A percentile compares a stretch with the other conserved stretches of the same genome.
These are phyloP conservation scores for Paratrypauchen microcephalus DNA, from an alignment of 2,797 vertebrate species.

Conservation along the genomic window DNA sequence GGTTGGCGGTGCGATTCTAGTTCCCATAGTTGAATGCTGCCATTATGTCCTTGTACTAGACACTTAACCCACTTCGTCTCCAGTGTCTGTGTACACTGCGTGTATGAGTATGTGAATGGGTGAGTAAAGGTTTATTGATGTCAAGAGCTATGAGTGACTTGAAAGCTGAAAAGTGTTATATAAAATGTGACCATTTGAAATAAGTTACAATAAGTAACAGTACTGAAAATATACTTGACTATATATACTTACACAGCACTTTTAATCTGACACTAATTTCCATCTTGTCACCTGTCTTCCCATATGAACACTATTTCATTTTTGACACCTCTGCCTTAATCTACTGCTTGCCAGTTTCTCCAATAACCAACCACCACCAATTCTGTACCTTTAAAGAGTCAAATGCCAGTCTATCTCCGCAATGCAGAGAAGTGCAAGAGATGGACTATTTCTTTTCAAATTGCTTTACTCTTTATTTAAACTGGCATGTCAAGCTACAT, in stretches of 20 bases:
- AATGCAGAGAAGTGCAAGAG: conserved; percentile 52
- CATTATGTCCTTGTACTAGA: too few relatives aligned
- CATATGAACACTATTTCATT: conserved; percentile 23
- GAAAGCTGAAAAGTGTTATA: too few relatives aligned
- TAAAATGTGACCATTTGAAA: too few relatives aligned
- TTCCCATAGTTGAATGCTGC: too few relatives aligned
- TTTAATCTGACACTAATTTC: conserved; percentile 7
- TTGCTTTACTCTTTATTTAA: conserved; percentile 15
- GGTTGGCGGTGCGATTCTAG: too few relatives aligned
- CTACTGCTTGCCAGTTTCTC: conserved; percentile 31
- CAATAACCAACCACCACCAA: conserved; percentile 22
- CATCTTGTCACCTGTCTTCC: conserved; percentile 5
- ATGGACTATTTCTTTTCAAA: conserved; percentile 14
- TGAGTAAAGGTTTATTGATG: too few relatives aligned
- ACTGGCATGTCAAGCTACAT: conserved; percentile 35
- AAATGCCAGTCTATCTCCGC: conserved; percentile 45
- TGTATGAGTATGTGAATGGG: too few relatives aligned
- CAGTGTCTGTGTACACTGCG: too few relatives aligned
- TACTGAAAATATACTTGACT: not conserved
- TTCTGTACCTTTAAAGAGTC: conserved; percentile 38
- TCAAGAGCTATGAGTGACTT: too few relatives aligned
- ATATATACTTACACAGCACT: too few relatives aligned
- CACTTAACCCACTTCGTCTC: too few relatives aligned
- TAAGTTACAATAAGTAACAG: not conserved
- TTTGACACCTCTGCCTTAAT: conserved; percentile 33